Conservation (phyloP, 1,140 invertebrate genomes). For the Drosophila melanica region DNA sequence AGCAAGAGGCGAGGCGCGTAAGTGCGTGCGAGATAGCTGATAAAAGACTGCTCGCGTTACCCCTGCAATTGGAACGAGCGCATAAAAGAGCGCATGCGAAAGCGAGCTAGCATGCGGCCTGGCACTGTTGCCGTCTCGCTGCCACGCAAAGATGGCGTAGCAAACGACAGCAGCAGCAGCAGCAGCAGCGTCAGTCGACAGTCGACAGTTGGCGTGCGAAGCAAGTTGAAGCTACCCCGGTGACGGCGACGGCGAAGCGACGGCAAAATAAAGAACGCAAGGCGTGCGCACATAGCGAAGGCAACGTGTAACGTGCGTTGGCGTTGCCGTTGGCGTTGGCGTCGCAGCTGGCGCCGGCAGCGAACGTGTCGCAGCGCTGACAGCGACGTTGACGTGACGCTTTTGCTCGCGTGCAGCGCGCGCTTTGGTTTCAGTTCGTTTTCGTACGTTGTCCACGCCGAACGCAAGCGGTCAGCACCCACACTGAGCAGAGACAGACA, state of each 20-base stretch:
- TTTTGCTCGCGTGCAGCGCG: constrained; percentile 74
- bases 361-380: constrained; percentile 8
- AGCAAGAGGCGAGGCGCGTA: background rate
- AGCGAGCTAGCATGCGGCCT: background rate
- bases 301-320: constrained; percentile 14
- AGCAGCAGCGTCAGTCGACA: constrained; percentile 45
- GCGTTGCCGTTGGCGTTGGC: constrained; percentile 29
- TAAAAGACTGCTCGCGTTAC: constrained; percentile 9
- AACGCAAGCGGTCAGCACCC: constrained; percentile 48
- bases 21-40: constrained; percentile 24
- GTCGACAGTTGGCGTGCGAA: constrained; percentile 51
- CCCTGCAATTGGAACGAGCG: constrained; percentile 61
- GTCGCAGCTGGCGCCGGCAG: constrained; percentile 42
- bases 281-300: constrained; percentile 3
- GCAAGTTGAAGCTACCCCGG: constrained; percentile 40
- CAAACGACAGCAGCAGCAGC: constrained; percentile 15
- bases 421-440: constrained; percentile 76
- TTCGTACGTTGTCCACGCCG: constrained; percentile 73
- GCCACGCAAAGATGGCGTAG: constrained; percentile 72
- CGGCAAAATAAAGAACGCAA: constrained; percentile 16
- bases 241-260: constrained; percentile 1
- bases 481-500: constrained; percentile 24
- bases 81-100: background rate
- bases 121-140: constrained; percentile 32
- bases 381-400: constrained; percentile 53